Evolutionary conservation across 2,888 invertebrate genomes (phyloP), one percentile per base, ranked within the genome.

Genomic region (Emmelina monodactyla): DNA sequence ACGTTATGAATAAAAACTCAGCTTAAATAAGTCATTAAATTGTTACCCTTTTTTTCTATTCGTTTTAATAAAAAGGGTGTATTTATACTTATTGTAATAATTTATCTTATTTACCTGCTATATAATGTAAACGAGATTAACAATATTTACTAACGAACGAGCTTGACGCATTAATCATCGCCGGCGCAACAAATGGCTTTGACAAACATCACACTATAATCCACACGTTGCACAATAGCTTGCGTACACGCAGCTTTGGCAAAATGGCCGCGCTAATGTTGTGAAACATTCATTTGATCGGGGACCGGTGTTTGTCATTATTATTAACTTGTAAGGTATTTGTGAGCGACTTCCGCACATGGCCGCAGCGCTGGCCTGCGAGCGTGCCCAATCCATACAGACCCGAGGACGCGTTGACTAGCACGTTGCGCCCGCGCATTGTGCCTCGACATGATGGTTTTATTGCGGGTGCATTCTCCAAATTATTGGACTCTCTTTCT

Each of bases 281-380:
- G 69, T 62, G 58, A 72, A 71, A 73, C 69, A 70, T 65, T 57
- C 54, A 58, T 65, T 64, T 65, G 61, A 68, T 56, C 53, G 67
- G 71, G 71, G 70, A 59, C 63, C 61, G 64, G 55, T 71, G 68
- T 73, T 72, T 71, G 67, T 62, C 63, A 60, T 63, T 68, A 66
- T 72, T 76, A 75, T 73, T 71, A 69, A 66, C 66, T 69, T 70
- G 70, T 67, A 62, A 67, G 62, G 65, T 69, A 67, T 55, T 63
- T 53, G 46, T 49, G 55, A 66, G 56, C 61, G 63, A 70, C 72
- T 71, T 71, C 72, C 69, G 64, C 65, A 64, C 66, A 72, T 72
- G 67, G 29, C 29, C 29, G 29, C 14, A 11, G n/a, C 44, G 31
- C 29, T 31, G 28, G 41, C 37, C 48, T n/a, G n/a, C 51, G 56